Base-by-base conservation (phyloP, 1,140 invertebrate species). In the Laupala kohalensis region DNA sequence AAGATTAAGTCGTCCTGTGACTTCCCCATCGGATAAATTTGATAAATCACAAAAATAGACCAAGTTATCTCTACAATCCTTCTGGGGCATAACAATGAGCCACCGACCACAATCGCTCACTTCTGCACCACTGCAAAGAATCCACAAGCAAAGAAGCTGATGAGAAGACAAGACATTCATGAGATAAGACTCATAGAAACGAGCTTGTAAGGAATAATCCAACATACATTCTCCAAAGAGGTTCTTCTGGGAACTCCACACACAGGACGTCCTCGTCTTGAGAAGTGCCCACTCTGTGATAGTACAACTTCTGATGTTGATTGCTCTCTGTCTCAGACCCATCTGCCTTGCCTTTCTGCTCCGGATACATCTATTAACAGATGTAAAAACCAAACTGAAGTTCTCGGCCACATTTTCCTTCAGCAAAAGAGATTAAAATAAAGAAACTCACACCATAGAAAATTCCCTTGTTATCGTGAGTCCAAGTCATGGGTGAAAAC, bases 91-190 rank as follows among this genome's bases (percentile, higher is more conserved):
- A 73, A 97, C 80, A 25, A 98, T 82, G 62, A 97, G 81, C 84
- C 94, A 97, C n/a, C 88, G 85, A 9, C 95, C 95, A 84, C 94
- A 96, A 78, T 97, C 90, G 29, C 90, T 91, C n/a, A 97, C 92
- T 77, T 89, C 84, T 53, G 88, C 88, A 72, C 86, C 88, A 78
- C 91, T 94, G 79, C 63, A 85, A 15, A 66, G 23, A 24, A 64
- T 24, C 81, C 74, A 74, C 73, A 69, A 73, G 74, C 74, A 62
- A 69, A 69, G n/a, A 71, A 65, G 15, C 24, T 25, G n/a, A n/a
- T n/a, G n/a, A n/a, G n/a, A n/a, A n/a, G n/a, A n/a, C n/a, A n/a
- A n/a, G n/a, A n/a, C n/a, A n/a, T n/a, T n/a, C n/a, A n/a, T n/a
- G n/a, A n/a, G n/a, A n/a, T n/a, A n/a, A n/a, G n/a, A n/a, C n/a